These are phyloP conservation scores for Pentalonia nigronervosa DNA, from an alignment of 1,140 invertebrate genomes.

Conservation along the genomic window DNA sequence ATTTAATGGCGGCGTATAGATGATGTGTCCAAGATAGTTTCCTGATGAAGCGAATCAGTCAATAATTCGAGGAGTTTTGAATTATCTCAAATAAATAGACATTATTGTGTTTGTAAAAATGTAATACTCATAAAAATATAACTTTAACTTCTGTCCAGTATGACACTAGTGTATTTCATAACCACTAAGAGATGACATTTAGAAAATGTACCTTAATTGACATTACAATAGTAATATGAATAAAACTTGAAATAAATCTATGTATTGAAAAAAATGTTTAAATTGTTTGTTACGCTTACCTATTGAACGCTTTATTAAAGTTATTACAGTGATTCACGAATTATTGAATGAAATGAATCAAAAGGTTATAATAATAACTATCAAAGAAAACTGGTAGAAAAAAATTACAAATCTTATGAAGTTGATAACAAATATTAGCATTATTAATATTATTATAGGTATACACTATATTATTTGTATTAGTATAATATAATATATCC, in stretches of 20 bases:
- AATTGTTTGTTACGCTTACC: background rate
- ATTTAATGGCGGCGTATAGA: background rate
- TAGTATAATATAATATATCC: background rate
- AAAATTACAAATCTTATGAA: background rate
- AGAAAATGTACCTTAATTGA: background rate
- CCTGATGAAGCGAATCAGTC: background rate
- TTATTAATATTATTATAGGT: background rate
- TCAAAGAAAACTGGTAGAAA: background rate
- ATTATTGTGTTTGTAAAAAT: background rate
- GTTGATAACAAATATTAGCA: background rate
- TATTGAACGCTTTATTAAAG: background rate
- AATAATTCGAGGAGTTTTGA: background rate
- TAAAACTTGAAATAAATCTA: background rate
- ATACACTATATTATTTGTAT: background rate
- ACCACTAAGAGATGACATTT: background rate
- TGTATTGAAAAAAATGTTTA: background rate
- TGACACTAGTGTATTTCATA: background rate
- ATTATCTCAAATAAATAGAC: background rate
- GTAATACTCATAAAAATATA: background rate
- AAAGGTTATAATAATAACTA: background rate
- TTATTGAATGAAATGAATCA: background rate
- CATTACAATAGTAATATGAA: background rate
- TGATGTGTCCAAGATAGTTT: background rate
- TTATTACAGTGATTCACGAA: background rate
- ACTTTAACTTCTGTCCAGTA: background rate